Base-by-base conservation (phyloP, 1,140 invertebrate genomes). In the Panagrolaimus sp. region DNA sequence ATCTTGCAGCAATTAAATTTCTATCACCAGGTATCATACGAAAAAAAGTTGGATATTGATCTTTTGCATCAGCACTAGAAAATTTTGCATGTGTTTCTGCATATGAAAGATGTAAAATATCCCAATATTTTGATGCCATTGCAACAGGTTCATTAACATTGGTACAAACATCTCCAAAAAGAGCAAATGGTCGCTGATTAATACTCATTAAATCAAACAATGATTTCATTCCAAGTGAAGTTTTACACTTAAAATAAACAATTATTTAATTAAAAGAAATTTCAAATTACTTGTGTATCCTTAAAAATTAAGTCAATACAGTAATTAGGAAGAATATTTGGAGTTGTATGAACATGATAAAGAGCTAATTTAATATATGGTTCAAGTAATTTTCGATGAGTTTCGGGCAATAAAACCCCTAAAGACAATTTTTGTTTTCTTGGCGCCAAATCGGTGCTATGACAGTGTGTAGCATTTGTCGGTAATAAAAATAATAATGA, bases 41-140 rank as follows among this genome's bases (percentile, higher is more conserved):
- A 85, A 93, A 82, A 67, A 83, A 82, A 0, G 77, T 82, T 11
- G 76, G 78, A 64, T 75, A 82, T 25, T 82, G 65, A 77, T 79
- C 77, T 74, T 97, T 86, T 96, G 96, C 84, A 96, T 96, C 3
- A 92, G 93, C 84, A 93, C 90, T 91, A 0, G 92, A 93, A 85
- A 97, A 96, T 90, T 96, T 94, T 1, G 95, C 94, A 86, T 98
- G 93, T 14, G 93, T 98, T 84, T 98, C 95, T 2, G 93, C 94
- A 84, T 97, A 98, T 1, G 93, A 96, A 25, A 98, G 85, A 88
- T 94, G 93, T 0, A 91, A 92, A 64, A 98, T 88, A 80, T 93
- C 90, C 92, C 93, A 97, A 82, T 92, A 93, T 80, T 93, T 93
- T 45, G 92, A 92, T 5, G 94, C 93, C 87, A 97, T 96, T 13